These are phyloP conservation scores for Habropoda laboriosa DNA, from an alignment of 1,140 invertebrate species.

Conservation along the genomic window DNA sequence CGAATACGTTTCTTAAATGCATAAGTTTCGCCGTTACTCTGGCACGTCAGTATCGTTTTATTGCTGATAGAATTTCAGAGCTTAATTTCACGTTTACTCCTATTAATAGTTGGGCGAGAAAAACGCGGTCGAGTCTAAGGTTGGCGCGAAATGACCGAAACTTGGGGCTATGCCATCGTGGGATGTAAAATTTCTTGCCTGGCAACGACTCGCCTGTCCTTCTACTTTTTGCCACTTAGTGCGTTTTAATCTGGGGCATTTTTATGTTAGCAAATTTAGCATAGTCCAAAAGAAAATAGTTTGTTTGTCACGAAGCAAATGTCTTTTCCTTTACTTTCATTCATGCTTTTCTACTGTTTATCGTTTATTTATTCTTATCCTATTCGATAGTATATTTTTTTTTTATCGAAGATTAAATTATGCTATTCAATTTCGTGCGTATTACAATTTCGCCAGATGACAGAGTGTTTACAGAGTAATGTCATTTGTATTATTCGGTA, in stretches of 20 bases:
- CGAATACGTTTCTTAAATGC: too few relatives aligned
- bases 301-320: background rate
- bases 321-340: background rate
- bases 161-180: conserved; percentile 62
- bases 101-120: conserved; percentile 62
- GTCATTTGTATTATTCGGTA: too few relatives aligned
- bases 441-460: too few relatives aligned
- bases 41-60: conserved; percentile 26
- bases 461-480: too few relatives aligned
- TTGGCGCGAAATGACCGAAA: conserved; percentile 61
- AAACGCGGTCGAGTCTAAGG: conserved; percentile 58
- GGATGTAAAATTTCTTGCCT: conserved; percentile 65
- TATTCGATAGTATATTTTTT: too few relatives aligned
- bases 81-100: conserved; percentile 48
- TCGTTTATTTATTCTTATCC: background rate
- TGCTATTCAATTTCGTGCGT: too few relatives aligned
- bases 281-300: background rate
- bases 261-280: background rate
- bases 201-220: conserved; percentile 36
- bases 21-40: background rate
- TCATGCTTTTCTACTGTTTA: background rate
- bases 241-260: conserved; percentile 33
- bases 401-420: too few relatives aligned
- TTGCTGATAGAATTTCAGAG: conserved; percentile 44
- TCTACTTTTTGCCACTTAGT: conserved; percentile 27